These are phyloP conservation scores for Panthera leo DNA, from an alignment of 2,113 vertebrate species.

Conservation along the genomic window DNA sequence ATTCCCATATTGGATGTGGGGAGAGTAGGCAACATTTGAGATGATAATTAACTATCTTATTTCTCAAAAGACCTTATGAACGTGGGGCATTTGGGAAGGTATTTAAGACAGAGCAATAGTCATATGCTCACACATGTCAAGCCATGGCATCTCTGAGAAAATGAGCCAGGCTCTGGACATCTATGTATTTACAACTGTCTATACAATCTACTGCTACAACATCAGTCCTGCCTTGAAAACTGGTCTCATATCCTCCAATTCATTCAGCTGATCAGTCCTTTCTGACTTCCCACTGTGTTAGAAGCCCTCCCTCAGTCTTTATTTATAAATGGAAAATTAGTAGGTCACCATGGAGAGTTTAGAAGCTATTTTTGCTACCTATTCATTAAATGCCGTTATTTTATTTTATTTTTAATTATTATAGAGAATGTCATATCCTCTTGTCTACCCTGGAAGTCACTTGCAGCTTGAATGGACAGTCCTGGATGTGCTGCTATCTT, in stretches of 20 bases:
- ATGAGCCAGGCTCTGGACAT: background rate
- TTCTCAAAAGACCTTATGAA: background rate
- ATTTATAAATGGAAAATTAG: conserved; percentile 26
- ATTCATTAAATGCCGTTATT: background rate
- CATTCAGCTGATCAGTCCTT: background rate
- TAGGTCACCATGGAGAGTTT: background rate
- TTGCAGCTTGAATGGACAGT: background rate
- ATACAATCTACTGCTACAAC: background rate
- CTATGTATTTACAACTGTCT: background rate
- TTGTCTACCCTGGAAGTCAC: background rate
- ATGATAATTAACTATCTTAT: background rate
- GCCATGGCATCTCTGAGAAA: background rate
- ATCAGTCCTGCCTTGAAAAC: background rate
- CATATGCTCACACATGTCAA: background rate
- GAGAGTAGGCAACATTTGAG: background rate
- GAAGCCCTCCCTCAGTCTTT: background rate
- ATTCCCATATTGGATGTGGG: background rate
- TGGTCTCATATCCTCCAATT: background rate
- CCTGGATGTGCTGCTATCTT: background rate
- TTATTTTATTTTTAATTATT: conserved; percentile 28
- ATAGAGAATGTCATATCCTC: background rate
- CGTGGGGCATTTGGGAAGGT: background rate
- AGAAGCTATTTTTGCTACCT: background rate
- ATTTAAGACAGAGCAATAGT: background rate
- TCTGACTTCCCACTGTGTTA: background rate